Conservation (phyloP, 1,140 invertebrate genomes). For the Sitophilus oryzae region DNA sequence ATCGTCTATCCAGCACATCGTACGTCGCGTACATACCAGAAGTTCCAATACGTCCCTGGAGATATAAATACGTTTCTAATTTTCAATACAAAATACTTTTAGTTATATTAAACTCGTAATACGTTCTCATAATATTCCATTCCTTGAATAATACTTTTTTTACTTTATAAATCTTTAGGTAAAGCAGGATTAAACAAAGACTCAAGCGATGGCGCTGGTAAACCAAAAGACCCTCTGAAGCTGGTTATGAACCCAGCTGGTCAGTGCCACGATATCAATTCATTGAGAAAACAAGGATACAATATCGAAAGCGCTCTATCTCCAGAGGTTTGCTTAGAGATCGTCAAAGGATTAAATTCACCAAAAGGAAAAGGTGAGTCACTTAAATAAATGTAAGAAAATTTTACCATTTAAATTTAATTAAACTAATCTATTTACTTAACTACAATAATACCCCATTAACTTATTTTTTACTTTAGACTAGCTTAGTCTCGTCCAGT, state of each 20-base stretch:
- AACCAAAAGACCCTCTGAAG: conserved; percentile 59
- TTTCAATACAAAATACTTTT: not conserved
- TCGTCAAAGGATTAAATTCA: conserved; percentile 70
- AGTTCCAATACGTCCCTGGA: not conserved
- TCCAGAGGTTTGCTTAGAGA: conserved; percentile 64
- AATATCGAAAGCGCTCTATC: conserved; percentile 59
- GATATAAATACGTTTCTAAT: not conserved
- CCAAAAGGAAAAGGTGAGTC: conserved; percentile 66
- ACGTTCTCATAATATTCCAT: too few species aligned
- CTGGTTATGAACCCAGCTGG: conserved; percentile 75
- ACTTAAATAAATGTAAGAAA: too few species aligned
- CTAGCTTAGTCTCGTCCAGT: not conserved
- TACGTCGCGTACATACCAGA: not conserved
- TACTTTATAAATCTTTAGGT: not conserved
- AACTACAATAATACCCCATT: too few species aligned
- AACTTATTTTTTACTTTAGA: too few species aligned
- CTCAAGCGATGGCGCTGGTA: conserved; percentile 22
- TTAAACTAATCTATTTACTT: too few species aligned
- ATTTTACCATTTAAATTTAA: too few species aligned
- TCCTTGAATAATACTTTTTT: too few species aligned
- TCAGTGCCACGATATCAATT: conserved; percentile 62
- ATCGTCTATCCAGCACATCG: not conserved
- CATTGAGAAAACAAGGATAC: conserved; percentile 53
- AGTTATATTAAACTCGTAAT: not conserved
- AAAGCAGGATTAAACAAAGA: not conserved